phyloP scores from a whole-genome alignment of 2,888 invertebrate species.

The Fragum fragum region DNA sequence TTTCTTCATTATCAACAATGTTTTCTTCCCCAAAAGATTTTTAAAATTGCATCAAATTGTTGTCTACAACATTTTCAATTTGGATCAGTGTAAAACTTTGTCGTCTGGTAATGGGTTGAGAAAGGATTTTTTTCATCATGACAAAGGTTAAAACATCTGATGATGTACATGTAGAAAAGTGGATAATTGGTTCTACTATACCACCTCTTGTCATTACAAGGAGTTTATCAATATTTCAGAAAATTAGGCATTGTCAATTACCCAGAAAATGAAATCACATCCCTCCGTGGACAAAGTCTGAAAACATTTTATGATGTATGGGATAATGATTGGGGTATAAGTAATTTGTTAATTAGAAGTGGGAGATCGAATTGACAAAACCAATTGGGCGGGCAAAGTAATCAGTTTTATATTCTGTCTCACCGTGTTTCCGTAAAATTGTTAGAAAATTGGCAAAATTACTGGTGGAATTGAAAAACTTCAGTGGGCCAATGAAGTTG shows the following conservation, averaged over 20 bases:
- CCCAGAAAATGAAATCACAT: conserved; percentile 53
- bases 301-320: conserved; percentile 65
- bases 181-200: not conserved
- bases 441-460: conserved; percentile 63
- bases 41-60: no score
- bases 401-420: conserved; percentile 56
- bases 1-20: no score
- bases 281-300: conserved; percentile 43
- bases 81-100: no score
- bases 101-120: no score
- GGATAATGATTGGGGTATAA: conserved; percentile 60
- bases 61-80: no score
- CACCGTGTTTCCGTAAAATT: conserved; percentile 53
- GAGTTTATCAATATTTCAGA: conserved; percentile 67
- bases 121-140: no score
- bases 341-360: conserved; percentile 65
- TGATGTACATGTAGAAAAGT: not conserved
- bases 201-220: conserved; percentile 53
- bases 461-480: conserved; percentile 28
- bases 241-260: conserved; percentile 59
- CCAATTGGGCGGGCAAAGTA: conserved; percentile 47
- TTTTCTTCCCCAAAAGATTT: no score
- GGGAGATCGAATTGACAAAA: conserved; percentile 46
- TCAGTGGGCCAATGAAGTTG: not conserved
- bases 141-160: no score